Evolutionary conservation across 2,113 vertebrate species (phyloP), one percentile per base, ranked within the genome.

Genomic region (Papio anubis): DNA sequence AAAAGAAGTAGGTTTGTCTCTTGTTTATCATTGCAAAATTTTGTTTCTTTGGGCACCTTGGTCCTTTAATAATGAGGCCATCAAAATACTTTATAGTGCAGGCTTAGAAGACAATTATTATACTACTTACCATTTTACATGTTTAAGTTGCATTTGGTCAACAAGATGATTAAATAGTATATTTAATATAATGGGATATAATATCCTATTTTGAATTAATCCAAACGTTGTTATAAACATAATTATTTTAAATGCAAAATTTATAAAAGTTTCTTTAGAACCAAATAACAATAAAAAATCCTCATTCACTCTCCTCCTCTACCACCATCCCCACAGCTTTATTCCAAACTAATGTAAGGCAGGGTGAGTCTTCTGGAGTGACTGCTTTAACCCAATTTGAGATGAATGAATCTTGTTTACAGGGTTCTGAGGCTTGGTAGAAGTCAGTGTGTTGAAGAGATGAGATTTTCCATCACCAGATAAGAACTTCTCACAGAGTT

Each of bases 221-320:
- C 18, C 57, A 93, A 76, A 79, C 48, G 48, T 84, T 85, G 13
- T 75, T 78, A 85, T 2, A 17, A 61, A 89, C 55, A 57, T 95
- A 76, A 82, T 70, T 57, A 72, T 93, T 93, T 92, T 64, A 89
- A 93, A 59, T 59, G 25, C 43, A 90, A 76, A 95, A 90, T 50
- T 40, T 17, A 81, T 86, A 72, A 30, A 64, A 72, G 4, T 87
- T 94, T 97, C n/a, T 90, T 96, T 94, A 96, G 84, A 92, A 84
- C 17, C 32, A 80, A 83, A 55, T 8, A 40, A 8, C 14, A 90
- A 32, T 20, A 64, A 12, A 16, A 35, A 50, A n/a, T 23, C 21
- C 11, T 72, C 73, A 45, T 61, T 43, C 8, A 52, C 1, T 72
- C 4, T 7, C 32, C 12, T 90, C 17, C 12, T 7, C 3, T 2